Percentiles rank a stretch among this genome's conserved stretches.
Evolutionary conservation across 2,113 vertebrate genomes (phyloP).

Genomic region (Rhabdomys dilectus): DNA sequence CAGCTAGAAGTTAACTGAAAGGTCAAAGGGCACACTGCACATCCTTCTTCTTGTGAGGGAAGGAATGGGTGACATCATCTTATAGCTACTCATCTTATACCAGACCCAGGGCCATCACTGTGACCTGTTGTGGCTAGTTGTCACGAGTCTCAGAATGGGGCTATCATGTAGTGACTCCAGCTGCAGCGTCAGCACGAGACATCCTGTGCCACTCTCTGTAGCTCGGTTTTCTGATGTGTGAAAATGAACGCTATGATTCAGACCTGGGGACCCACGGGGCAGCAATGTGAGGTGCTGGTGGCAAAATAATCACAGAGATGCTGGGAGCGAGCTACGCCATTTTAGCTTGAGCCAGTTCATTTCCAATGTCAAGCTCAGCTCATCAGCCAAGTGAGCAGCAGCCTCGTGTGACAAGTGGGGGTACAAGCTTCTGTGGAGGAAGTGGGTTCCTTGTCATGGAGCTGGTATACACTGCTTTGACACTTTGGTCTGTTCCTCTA

Average conservation of each 20-base stretch:
- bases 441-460: not conserved
- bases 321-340: not conserved
- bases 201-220: not conserved
- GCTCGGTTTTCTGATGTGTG: not conserved
- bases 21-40: not conserved
- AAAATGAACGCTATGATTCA: constrained; percentile 9
- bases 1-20: not conserved
- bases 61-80: not conserved
- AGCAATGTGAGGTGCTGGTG: not conserved
- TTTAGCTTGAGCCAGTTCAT: not conserved
- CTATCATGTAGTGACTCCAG: constrained; percentile 23
- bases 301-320: not conserved
- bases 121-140: not conserved
- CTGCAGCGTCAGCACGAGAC: not conserved
- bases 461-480: not conserved
- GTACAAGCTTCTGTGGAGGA: not conserved
- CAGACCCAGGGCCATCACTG: not conserved
- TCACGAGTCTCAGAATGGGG: not conserved
- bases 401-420: not conserved
- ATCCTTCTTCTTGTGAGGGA: not conserved
- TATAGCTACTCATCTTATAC: not conserved
- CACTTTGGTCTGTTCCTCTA: not conserved
- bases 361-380: not conserved
- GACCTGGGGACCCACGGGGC: constrained; percentile 26
- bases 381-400: not conserved